Evolutionary conservation across 1,140 invertebrate species (phyloP).

Genomic region (Drosophila mauritiana): DNA sequence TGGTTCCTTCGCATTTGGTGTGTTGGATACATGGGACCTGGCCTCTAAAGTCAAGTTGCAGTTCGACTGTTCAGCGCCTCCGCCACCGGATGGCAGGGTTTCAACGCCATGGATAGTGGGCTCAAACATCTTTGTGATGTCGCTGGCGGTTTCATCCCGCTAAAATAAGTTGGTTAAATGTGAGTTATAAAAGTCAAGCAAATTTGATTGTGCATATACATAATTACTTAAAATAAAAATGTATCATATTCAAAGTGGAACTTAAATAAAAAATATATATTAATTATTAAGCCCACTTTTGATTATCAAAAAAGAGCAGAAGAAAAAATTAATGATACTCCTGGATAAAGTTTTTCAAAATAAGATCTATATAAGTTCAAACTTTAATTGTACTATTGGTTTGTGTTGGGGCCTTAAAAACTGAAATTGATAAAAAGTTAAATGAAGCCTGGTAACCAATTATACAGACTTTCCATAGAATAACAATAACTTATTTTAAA

Average conservation of each 20-base stretch:
- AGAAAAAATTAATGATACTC: conserved; percentile 1
- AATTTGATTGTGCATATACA: conserved; percentile 3
- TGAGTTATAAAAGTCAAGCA: conserved; percentile 25
- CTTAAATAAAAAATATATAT: conserved; percentile 14
- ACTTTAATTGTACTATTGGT: not conserved
- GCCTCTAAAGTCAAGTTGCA: conserved; percentile 37
- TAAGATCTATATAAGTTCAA: too few relatives aligned
- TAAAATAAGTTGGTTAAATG: conserved; percentile 56
- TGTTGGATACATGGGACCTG: conserved; percentile 35
- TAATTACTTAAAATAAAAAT: conserved; percentile 27
- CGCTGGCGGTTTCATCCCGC: conserved; percentile 85
- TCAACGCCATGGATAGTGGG: conserved; percentile 68
- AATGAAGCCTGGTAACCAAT: not conserved
- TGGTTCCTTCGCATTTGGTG: conserved; percentile 38
- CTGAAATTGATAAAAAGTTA: not conserved
- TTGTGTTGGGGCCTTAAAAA: not conserved
- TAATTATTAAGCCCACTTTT: conserved; percentile 6
- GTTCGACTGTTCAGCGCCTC: conserved; percentile 25
- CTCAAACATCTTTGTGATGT: conserved; percentile 84
- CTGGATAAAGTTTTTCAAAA: not conserved
- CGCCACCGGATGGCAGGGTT: conserved; percentile 29
- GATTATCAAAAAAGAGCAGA: conserved; percentile 10
- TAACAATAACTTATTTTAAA: too few relatives aligned
- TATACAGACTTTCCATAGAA: not conserved
- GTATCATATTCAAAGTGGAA: conserved; percentile 18